Percentiles rank a stretch among this genome's conserved stretches.
These are phyloP conservation scores for Tillus elongatus DNA, from an alignment of 2,888 invertebrate species.

Conservation along the genomic window DNA sequence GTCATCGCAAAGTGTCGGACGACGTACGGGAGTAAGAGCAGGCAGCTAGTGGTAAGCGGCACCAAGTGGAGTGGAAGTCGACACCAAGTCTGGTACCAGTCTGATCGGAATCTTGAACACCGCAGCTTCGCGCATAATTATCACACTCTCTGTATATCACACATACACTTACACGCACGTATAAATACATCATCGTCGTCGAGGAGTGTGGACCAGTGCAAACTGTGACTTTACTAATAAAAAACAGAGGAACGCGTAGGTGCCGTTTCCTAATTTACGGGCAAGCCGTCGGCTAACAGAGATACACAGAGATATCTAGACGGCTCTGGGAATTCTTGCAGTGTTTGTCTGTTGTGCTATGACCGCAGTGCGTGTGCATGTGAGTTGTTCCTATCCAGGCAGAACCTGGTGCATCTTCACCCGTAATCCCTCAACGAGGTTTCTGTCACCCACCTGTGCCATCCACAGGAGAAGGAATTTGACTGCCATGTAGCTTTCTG, in stretches of 20 bases:
- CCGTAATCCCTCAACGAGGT: too few relatives aligned
- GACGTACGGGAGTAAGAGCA: conserved; percentile 22
- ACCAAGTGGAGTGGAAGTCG: background rate
- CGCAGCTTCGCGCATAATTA: background rate
- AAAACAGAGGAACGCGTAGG: background rate
- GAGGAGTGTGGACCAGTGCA: background rate
- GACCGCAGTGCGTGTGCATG: background rate
- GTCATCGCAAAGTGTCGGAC: too few relatives aligned
- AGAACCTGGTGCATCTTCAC: too few relatives aligned
- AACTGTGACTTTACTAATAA: conserved; percentile 3
- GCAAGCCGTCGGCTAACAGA: background rate
- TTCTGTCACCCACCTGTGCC: too few relatives aligned
- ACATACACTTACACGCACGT: too few relatives aligned
- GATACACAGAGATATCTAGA: too few relatives aligned
- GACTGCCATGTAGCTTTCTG: too few relatives aligned
- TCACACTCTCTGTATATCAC: too few relatives aligned
- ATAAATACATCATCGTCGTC: too few relatives aligned
- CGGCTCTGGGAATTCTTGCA: background rate
- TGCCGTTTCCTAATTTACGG: conserved; percentile 1
- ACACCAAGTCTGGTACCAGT: conserved; percentile 4
- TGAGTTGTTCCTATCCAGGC: too few relatives aligned
- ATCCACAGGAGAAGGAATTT: too few relatives aligned
- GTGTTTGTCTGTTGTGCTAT: conserved; percentile 1
- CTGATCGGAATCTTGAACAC: background rate
- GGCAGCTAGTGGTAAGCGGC: background rate